Conservation (phyloP, 2,113 vertebrate genomes). For the Poeciliopsis occidentalis region DNA sequence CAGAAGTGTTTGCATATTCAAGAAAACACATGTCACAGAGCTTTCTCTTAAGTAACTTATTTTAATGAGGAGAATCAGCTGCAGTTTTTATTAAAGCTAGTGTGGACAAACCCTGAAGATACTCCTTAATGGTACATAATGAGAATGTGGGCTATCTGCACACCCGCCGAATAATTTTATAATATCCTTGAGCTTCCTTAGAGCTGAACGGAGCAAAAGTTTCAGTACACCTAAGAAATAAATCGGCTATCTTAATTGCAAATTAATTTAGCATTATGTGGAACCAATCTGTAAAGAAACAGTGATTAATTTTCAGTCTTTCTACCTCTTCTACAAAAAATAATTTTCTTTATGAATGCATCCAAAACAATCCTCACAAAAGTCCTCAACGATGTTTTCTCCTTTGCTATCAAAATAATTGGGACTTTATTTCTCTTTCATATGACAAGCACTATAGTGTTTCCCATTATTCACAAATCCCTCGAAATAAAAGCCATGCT, state of each 20-base stretch:
- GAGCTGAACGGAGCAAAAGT: conserved; percentile 4
- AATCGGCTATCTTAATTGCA: conserved; percentile 18
- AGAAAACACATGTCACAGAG: not conserved
- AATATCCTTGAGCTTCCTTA: not conserved
- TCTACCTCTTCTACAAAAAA: conserved; percentile 20
- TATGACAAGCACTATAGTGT: not conserved
- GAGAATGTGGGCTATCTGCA: not conserved
- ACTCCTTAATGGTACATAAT: conserved; percentile 11
- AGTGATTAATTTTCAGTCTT: conserved; percentile 15
- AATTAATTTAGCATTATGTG: not conserved
- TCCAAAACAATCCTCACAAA: conserved; percentile 16
- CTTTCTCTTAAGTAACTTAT: conserved; percentile 1
- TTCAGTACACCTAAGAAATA: conserved; percentile 4
- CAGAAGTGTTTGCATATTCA: conserved; percentile 11
- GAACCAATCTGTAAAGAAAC: not conserved
- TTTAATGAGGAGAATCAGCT: conserved; percentile 7
- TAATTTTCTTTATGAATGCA: conserved; percentile 1
- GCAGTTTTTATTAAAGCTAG: not conserved
- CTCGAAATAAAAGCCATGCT: not conserved
- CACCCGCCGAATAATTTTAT: not conserved
- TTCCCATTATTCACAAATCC: conserved; percentile 12
- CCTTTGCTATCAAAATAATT: not conserved
- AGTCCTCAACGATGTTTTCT: conserved; percentile 17
- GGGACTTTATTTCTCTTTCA: conserved; percentile 12
- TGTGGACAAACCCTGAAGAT: not conserved